Base-by-base conservation (phyloP, 2,797 vertebrate genomes). In the Oreonectes daqikongensis region DNA sequence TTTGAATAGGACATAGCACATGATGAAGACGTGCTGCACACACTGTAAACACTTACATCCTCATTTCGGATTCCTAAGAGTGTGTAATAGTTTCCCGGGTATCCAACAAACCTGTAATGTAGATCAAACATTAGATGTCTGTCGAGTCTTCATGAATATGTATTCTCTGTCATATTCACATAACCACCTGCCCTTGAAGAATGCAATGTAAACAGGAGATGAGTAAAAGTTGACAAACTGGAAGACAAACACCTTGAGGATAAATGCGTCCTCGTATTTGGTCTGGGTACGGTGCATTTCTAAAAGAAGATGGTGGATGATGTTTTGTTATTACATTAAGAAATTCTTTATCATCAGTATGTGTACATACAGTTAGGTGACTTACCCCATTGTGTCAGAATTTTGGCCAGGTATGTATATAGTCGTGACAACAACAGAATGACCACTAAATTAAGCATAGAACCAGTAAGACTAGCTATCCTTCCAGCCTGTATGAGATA, bases 161-260 rank as follows among this genome's bases (percentile, higher is more conserved):
- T 59, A 92, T 28, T 0, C 90, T 92, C n/a, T n/a, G n/a, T n/a
- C 91, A 50, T 35, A 61, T 26, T 4, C 1, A 5, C 20, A 64
- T 85, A 70, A 85, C 82, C 81, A 92, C 93, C 91, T 91, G 82
- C 94, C 94, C 87, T 94, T 95, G 84, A 95, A 93, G 90, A 95
- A 95, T 12, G 94, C 93, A 86, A 94, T 91, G 1, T 92, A 94
- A 86, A 94, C 94, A 2, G 93, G 93, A 9, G 94, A 93, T 0
- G 94, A 95, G 84, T 93, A 95, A 84, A 94, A 94, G 87, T 92
- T 95, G 80, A 93, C 92, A 2, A 95, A 94, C 90, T 95, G 93
- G 88, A 96, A 95, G 87, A 94, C 22, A 84, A 94, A 94, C 22
- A 94, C 93, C 80, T 95, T 94, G 76, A 94, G 90, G 72, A 91